phyloP scores from a whole-genome alignment of 2,113 vertebrate species.

The Grammatotria lemairii region DNA sequence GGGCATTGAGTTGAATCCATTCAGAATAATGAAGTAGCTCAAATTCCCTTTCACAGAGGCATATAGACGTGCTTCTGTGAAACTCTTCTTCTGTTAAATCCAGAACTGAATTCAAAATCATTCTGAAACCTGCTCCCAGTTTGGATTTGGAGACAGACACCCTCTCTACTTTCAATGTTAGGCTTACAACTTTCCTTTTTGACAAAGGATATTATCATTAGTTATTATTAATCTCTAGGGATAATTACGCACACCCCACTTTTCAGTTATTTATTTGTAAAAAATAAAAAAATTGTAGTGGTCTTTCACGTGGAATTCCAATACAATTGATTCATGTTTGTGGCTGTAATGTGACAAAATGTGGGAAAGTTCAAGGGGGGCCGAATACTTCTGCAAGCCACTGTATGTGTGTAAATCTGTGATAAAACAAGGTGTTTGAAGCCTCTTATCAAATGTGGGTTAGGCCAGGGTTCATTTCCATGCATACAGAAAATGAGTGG shows the following conservation, averaged over 20 bases:
- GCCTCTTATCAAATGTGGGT: background rate
- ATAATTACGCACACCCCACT: background rate
- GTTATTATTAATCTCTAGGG: background rate
- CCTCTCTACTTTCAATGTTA: background rate
- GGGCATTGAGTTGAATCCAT: background rate
- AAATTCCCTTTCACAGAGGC: background rate
- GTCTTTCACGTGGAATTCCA: background rate
- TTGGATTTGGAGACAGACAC: background rate
- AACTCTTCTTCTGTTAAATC: background rate
- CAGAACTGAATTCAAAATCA: background rate
- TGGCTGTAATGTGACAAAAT: background rate
- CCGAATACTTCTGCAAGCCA: background rate
- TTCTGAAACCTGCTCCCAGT: background rate
- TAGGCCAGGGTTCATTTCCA: background rate
- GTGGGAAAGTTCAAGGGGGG: background rate
- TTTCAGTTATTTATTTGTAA: background rate
- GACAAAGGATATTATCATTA: background rate
- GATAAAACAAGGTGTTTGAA: background rate
- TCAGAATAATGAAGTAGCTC: background rate
- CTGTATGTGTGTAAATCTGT: background rate
- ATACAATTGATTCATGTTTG: background rate
- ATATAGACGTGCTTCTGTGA: background rate
- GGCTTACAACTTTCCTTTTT: background rate
- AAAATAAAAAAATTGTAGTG: accelerated
- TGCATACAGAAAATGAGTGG: background rate